Evolutionary conservation across 2,113 vertebrate species (phyloP).

Genomic region (Caranx melampygus): DNA sequence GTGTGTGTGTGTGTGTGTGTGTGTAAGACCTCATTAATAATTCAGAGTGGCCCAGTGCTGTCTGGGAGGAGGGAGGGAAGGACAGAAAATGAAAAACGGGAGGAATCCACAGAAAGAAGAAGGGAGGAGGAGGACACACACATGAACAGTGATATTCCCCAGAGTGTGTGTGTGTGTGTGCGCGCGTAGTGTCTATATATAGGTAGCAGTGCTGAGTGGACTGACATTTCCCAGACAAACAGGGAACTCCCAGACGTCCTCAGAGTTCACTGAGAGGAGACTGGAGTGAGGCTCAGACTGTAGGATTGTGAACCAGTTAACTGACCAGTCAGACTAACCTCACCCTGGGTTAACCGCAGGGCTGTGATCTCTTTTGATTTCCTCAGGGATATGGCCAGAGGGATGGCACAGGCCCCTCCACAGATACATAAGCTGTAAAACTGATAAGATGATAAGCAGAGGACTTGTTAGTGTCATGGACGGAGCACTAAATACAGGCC

Average conservation of each 20-base stretch:
- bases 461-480: too few species aligned
- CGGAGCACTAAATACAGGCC: too few species aligned
- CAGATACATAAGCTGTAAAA: too few species aligned
- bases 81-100: not conserved
- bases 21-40: constrained; percentile 54
- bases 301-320: not conserved
- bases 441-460: too few species aligned
- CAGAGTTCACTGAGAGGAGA: constrained; percentile 46
- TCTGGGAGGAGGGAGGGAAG: constrained; percentile 19
- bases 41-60: constrained; percentile 41
- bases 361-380: not conserved
- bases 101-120: constrained; percentile 11
- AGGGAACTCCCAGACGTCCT: constrained; percentile 61
- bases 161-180: constrained; percentile 30
- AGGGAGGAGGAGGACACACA: constrained; percentile 10
- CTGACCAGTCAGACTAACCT: not conserved
- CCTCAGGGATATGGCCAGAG: not conserved
- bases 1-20: constrained; percentile 35
- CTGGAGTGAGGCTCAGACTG: constrained; percentile 1
- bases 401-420: too few species aligned
- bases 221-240: constrained; percentile 61
- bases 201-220: constrained; percentile 55
- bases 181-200: constrained; percentile 55
- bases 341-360: too few species aligned
- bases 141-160: not conserved